A percentile compares a stretch with the other conserved stretches of the same genome.
These are phyloP conservation scores for Aphaenogaster floridana DNA, from an alignment of 1,140 invertebrate species.

Conservation along the genomic window DNA sequence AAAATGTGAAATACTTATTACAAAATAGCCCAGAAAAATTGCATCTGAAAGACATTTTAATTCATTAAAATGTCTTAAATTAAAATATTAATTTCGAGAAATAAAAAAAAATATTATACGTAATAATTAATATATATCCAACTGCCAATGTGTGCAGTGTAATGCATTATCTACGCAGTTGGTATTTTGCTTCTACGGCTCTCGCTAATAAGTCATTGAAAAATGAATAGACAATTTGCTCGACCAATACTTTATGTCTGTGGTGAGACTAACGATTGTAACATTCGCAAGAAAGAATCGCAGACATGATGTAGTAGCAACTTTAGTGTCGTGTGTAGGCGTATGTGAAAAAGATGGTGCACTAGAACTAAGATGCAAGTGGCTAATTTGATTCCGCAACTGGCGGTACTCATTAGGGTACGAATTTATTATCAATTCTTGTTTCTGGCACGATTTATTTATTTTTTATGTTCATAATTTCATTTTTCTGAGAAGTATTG, in stretches of 20 bases:
- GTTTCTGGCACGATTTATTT: background rate
- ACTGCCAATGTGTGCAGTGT: background rate
- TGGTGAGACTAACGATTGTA: slow-evolving; percentile 38
- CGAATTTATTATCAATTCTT: background rate
- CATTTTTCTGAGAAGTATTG: background rate
- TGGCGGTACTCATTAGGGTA: slow-evolving; percentile 32
- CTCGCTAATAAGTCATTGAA: background rate
- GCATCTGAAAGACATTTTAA: too few species aligned
- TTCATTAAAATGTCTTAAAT: background rate
- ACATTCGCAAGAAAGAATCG: slow-evolving; percentile 15
- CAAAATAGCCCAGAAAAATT: background rate
- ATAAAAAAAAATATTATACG: background rate
- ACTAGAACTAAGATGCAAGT: slow-evolving; percentile 67
- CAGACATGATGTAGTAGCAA: slow-evolving; percentile 67
- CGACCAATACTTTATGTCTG: slow-evolving; percentile 72
- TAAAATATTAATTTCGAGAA: background rate
- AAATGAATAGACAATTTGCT: slow-evolving; percentile 71
- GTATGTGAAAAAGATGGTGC: slow-evolving; percentile 64
- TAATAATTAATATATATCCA: background rate
- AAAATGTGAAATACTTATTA: slow-evolving; percentile 18
- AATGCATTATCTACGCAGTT: background rate
- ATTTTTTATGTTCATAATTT: slow-evolving; percentile 25
- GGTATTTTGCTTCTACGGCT: background rate
- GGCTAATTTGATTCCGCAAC: slow-evolving; percentile 34
- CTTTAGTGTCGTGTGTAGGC: slow-evolving; percentile 66